Evolutionary conservation across 1,140 invertebrate genomes (phyloP), one percentile per base, ranked within the genome.

Genomic region (Penaeus japonicus): DNA sequence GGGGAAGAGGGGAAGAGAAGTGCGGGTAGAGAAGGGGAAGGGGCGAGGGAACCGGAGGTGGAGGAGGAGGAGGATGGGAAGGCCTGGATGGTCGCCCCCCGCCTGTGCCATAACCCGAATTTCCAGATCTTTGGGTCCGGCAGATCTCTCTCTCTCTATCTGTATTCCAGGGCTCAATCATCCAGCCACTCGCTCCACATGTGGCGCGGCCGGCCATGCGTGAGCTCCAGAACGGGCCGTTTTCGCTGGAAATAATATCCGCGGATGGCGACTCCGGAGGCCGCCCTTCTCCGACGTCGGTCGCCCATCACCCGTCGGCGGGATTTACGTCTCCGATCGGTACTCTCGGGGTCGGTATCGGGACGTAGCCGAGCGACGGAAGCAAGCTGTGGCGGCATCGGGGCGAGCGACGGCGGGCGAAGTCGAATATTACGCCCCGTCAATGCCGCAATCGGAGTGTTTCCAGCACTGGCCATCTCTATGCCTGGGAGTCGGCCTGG

Each of bases 381-480:
- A 15, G 59, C 7, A 10, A 24, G 7, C 27, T 20, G 5, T 22
- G 15, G n/a, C 53, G 59, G 4, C 0, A n/a, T 17, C 24, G 18
- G 17, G 2, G 22, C 27, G 54, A 55, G 3, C 24, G 39, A 4
- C 24, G 55, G 30, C 12, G 30, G 20, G 35, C 18, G 22, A 83
- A 32, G 39, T 62, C 54, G 53, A 78, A 85, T 55, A 85, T 85
- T 57, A 85, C 30, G 24, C 27, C 4, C 55, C n/a, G 30, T 75
- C 73, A 85, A 85, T 35, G 54, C 2, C 32, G 24, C 84, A 85
- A 85, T 85, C 84, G 70, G 47, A 2, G 73, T 55, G 84, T 78
- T 85, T 85, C 84, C 84, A 85, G 84, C 84, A 85, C 84, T 85
- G 84, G 73, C 84, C 84, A 78, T 85, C 84, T 85, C 84, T 54